Evolutionary conservation across 2,888 invertebrate genomes (phyloP), one percentile per base, ranked within the genome.

Genomic region (Cantharis rufa): DNA sequence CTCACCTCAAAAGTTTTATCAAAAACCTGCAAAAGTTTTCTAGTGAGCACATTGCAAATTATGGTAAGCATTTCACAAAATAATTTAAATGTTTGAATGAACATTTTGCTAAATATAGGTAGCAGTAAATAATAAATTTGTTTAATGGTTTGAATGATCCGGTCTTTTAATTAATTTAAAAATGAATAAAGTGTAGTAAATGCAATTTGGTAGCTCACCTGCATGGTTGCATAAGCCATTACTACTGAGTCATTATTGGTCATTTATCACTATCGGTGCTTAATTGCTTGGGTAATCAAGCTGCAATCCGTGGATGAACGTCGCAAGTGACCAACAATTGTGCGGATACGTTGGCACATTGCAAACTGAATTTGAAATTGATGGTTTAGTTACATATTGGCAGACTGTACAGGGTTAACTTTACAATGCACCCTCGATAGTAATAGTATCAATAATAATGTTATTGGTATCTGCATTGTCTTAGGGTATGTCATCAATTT

Each of bases 261-360:
- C 84, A 85, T 86, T 85, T 85, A 86, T 86, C 85, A 86, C 83
- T 83, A 86, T 85, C 82, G 85, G 83, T 82, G 85, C 85, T 86
- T 86, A 85, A 86, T 86, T 86, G 85, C 83, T 77, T 81, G 79
- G 77, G 84, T 84, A 86, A 86, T 86, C 84, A 86, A 86, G 84
- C 85, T 81, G 79, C 83, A 83, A 83, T 81, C 81, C 81, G 80
- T 79, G 81, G 78, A 78, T 81, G 80, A 77, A 78, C 79, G 77
- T 81, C 82, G 82, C 80, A 80, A 78, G 74, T 76, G 79, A 73
- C 73, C 71, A 79, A 74, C 76, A 79, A 72, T 80, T 76, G 79
- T 78, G 80, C 77, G 80, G 80, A 82, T 81, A 82, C 82, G 84
- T 85, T 84, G 84, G 82, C 85, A 85, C 85, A 84, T 86, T 86